Evolutionary conservation across 2,797 vertebrate species (phyloP).

Genomic region (Squalus acanthias): DNA sequence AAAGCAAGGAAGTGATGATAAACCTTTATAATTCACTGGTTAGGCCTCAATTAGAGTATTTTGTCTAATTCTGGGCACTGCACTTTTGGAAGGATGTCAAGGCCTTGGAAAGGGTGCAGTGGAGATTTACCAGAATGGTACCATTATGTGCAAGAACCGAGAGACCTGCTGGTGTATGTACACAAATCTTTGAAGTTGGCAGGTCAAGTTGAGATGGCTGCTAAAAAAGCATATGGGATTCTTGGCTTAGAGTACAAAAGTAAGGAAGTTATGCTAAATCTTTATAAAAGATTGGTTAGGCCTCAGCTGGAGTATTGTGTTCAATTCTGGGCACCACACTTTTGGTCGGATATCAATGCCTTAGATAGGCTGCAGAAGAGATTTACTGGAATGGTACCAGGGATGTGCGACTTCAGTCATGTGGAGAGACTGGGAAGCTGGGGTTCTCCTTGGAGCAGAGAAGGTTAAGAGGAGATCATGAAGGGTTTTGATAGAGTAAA

Average conservation of each 20-base stretch:
- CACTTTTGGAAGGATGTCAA: too few species aligned
- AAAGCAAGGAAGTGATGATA: too few species aligned
- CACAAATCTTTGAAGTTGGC: background rate
- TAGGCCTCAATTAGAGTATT: too few species aligned
- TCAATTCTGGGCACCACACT: background rate
- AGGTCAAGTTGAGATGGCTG: background rate
- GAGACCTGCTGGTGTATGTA: background rate
- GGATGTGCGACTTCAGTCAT: background rate
- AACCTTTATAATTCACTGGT: too few species aligned
- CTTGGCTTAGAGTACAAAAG: too few species aligned
- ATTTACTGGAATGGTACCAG: background rate
- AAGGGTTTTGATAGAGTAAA: background rate
- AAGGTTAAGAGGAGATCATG: background rate
- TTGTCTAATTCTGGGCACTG: too few species aligned
- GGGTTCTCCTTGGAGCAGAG: background rate
- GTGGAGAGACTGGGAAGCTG: background rate
- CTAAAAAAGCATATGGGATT: background rate
- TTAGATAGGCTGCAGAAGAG: background rate
- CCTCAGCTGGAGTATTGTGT: background rate
- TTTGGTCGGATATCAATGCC: background rate
- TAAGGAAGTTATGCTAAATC: background rate
- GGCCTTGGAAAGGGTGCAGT: too few species aligned
- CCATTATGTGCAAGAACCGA: background rate
- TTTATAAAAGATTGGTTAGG: background rate
- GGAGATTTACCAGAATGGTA: too few species aligned